Percentiles rank a stretch among this genome's conserved stretches.
phyloP scores from a whole-genome alignment of 2,113 vertebrate species.

The Anarrhichthys ocellatus region DNA sequence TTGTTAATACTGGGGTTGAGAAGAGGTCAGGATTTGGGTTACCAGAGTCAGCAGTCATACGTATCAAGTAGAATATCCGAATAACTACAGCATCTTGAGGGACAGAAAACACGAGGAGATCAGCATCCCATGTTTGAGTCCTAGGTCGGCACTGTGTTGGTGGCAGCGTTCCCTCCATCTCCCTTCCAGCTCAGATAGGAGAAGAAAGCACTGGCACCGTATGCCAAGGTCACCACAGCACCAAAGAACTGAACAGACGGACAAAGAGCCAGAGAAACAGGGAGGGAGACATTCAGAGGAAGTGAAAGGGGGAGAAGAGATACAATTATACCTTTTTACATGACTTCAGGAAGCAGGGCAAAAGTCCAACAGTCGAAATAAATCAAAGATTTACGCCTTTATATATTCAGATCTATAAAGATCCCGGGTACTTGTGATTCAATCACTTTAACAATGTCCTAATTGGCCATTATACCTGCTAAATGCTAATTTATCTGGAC shows the following conservation, averaged over 20 bases:
- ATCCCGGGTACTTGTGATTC: not conserved
- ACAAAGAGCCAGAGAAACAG: conserved; percentile 1
- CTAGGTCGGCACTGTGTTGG: conserved; percentile 83
- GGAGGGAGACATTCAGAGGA: not conserved
- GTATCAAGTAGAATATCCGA: not conserved
- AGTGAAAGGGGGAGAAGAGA: not conserved
- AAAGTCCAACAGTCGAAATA: not conserved
- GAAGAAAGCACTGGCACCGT: conserved; percentile 86
- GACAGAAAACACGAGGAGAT: not conserved
- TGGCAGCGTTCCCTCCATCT: conserved; percentile 86
- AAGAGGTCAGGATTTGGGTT: conserved; percentile 4
- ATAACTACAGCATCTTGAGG: not conserved
- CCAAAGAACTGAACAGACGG: conserved; percentile 88
- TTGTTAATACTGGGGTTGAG: not conserved
- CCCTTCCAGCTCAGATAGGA: conserved; percentile 90
- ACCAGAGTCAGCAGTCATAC: not conserved
- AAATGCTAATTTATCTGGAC: not conserved
- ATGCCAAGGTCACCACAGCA: conserved; percentile 84
- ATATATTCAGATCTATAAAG: not conserved
- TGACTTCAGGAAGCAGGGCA: not conserved
- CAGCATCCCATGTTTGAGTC: not conserved
- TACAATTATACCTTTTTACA: not conserved
- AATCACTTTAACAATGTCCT: not conserved
- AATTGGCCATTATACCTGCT: not conserved
- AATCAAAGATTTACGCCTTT: conserved; percentile 6